Percentiles rank a stretch among this genome's conserved stretches.
Evolutionary conservation across 2,797 vertebrate genomes (phyloP).

Genomic region (Carduelis carduelis): DNA sequence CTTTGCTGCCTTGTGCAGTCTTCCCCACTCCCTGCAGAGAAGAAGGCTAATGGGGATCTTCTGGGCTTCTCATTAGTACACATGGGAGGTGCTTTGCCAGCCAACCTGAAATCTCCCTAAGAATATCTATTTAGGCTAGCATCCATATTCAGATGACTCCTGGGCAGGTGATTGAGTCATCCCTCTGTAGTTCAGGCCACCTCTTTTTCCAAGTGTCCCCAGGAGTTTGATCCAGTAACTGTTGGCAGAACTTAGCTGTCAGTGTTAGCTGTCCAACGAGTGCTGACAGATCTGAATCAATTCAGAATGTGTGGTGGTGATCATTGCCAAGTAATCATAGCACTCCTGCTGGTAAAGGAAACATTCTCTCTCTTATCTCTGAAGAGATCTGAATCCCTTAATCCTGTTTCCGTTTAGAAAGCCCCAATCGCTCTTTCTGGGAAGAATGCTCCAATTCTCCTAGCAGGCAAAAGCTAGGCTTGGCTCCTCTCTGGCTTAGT

Average conservation of each 20-base stretch:
- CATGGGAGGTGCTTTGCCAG: background rate
- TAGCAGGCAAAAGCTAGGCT: background rate
- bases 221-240: background rate
- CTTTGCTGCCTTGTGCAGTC: background rate
- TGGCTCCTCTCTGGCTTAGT: background rate
- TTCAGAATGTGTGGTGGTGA: background rate
- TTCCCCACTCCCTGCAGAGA: background rate
- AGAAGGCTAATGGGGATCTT: background rate
- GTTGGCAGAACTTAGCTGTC: background rate
- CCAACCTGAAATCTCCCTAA: background rate
- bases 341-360: background rate
- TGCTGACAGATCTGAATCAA: background rate
- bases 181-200: background rate
- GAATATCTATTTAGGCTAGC: background rate
- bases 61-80: background rate
- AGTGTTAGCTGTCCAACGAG: background rate
- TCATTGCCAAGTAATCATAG: background rate
- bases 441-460: background rate
- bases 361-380: background rate
- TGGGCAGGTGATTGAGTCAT: background rate
- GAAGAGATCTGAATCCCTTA: background rate
- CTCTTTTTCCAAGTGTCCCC: background rate
- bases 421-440: background rate
- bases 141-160: background rate
- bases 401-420: background rate